Evolutionary conservation across 2,888 invertebrate genomes (phyloP), one percentile per base, ranked within the genome.

Genomic region (Saturnia pavonia): DNA sequence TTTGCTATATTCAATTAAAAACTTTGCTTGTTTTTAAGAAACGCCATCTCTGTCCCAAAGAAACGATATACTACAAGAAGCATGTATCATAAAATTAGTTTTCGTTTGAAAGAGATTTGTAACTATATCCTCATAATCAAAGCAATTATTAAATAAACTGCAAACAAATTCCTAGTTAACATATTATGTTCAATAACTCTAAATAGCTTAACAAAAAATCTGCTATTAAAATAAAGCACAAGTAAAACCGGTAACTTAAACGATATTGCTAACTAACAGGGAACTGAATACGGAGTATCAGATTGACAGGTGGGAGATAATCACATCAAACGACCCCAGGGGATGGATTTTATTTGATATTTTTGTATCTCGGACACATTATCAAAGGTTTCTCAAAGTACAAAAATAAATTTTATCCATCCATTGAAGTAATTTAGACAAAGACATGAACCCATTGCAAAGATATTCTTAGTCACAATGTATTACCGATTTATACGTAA

Each of bases 291-390:
- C 75, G 77, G 78, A 6, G 78, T 82, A 85, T 86, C 87, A 81
- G 83, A 80, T 82, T 83, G 87, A 88, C 92, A 92, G 91, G 92
- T 92, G 85, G 80, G 80, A 85, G 85, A 88, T 90, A 87, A 91
- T 91, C 88, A 85, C 87, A 85, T 88, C 74, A 79, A 78, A 85
- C 82, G 84, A 84, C 79, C 81, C 75, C 74, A 83, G 81, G 89
- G 88, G n/a, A 88, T 81, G 83, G 77, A 73, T 78, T 82, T 78
- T 81, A 81, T 82, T 83, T 76, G 76, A 78, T 78, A n/a, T 65
- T 40, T 40, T 65, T 65, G 8, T 1, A 65, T 65, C 19, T 40
- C 51, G 54, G 27, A 54, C 60, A 60, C 12, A 79, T 74, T 83
- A 82, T 85, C 85, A 88, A 90, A 86, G 88, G 84, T 75, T 83